These are phyloP conservation scores for Chaetura pelagica DNA, from an alignment of 2,113 vertebrate species.

Conservation along the genomic window DNA sequence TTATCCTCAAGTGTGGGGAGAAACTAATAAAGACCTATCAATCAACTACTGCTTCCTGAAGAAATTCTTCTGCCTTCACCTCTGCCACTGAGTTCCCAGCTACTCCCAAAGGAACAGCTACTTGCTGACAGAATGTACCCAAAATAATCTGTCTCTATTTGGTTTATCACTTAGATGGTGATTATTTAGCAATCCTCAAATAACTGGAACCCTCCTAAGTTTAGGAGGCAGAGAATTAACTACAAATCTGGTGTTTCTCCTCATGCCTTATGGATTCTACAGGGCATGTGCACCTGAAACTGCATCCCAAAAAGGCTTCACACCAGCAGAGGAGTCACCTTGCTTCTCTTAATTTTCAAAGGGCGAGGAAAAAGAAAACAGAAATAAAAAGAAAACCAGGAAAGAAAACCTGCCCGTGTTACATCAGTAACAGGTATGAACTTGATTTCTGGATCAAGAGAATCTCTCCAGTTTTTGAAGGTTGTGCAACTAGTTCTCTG, in stretches of 20 bases:
- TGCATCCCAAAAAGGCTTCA: not conserved
- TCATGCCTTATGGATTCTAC: not conserved
- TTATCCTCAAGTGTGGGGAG: not conserved
- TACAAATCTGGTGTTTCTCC: not conserved
- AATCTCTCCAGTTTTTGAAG: constrained; percentile 40
- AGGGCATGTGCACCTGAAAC: not conserved
- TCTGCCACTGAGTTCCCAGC: not conserved
- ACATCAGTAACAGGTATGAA: constrained; percentile 74
- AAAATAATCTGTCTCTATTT: not conserved
- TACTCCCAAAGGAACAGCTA: not conserved
- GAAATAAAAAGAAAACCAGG: not conserved
- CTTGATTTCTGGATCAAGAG: constrained; percentile 68
- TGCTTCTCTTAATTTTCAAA: not conserved
- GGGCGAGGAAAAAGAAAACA: too few relatives aligned
- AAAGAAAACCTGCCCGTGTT: not conserved
- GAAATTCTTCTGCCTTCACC: not conserved
- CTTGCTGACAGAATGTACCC: not conserved
- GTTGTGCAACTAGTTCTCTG: constrained; percentile 73
- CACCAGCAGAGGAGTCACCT: not conserved
- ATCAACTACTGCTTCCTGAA: not conserved
- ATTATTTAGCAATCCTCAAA: not conserved
- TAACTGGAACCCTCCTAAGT: not conserved
- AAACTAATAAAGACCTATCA: not conserved
- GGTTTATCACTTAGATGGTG: not conserved
- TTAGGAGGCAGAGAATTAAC: not conserved